A percentile compares a stretch with the other conserved stretches of the same genome.
Conservation (phyloP, 2,113 vertebrate genomes). For the Merops nubicus region DNA sequence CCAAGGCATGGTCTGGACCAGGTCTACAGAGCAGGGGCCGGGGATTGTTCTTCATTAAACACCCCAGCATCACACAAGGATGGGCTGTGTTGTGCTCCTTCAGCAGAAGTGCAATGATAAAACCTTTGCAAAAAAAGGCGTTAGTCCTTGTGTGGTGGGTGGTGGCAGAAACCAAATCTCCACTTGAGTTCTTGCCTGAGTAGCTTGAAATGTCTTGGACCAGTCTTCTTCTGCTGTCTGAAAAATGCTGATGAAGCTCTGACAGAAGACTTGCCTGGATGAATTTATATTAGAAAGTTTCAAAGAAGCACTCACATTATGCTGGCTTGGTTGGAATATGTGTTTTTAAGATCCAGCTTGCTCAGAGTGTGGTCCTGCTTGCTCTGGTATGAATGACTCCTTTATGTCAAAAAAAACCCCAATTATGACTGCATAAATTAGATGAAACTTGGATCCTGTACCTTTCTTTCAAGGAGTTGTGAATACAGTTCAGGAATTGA, state of each 20-base stretch:
- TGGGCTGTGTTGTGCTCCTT: not conserved
- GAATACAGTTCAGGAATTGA: not conserved
- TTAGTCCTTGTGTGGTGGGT: accelerated
- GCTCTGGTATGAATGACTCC: not conserved
- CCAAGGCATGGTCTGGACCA: accelerated
- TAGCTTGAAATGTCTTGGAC: not conserved
- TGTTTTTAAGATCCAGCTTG: not conserved
- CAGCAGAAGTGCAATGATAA: not conserved
- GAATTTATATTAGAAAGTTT: not conserved
- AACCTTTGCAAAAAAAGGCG: not conserved
- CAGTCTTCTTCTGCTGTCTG: not conserved
- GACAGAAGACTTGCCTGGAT: not conserved
- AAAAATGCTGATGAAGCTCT: not conserved
- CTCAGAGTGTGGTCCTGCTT: not conserved
- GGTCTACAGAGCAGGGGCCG: not conserved
- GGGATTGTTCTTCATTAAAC: not conserved
- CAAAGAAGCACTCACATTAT: not conserved
- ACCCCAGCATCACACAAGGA: not conserved
- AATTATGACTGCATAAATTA: not conserved
- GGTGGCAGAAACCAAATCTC: not conserved
- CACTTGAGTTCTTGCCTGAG: not conserved
- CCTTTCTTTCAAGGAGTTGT: not conserved
- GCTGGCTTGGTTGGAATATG: not conserved
- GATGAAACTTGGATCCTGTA: not conserved
- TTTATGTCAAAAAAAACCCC: not conserved